Evolutionary conservation across 1,140 invertebrate species (phyloP).

Genomic region (Drosophila navojoa): DNA sequence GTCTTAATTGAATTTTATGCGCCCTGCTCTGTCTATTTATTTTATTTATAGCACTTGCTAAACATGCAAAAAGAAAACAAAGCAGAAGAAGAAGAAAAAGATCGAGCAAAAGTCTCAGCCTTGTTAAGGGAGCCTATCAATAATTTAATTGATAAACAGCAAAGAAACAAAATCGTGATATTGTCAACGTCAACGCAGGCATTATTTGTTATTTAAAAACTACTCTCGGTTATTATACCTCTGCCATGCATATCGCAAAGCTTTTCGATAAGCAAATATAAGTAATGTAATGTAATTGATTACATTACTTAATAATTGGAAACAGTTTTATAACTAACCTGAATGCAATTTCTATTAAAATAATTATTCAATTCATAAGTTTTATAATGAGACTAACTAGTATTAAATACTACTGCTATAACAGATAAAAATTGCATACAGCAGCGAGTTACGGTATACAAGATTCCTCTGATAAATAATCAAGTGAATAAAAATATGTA

Average conservation of each 20-base stretch:
- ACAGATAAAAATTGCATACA: too few relatives aligned
- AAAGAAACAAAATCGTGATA: constrained; percentile 19
- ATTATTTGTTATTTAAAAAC: not conserved
- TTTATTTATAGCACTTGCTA: constrained; percentile 45
- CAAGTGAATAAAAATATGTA: too few relatives aligned
- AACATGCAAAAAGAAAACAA: constrained; percentile 22
- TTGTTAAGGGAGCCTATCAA: constrained; percentile 26
- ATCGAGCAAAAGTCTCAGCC: not conserved
- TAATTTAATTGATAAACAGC: constrained; percentile 54
- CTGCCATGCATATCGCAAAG: too few relatives aligned
- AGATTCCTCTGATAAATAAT: too few relatives aligned
- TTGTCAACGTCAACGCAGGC: constrained; percentile 3
- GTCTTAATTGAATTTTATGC: constrained; percentile 51
- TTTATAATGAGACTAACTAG: too few relatives aligned
- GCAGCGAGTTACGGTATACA: too few relatives aligned
- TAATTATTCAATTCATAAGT: too few relatives aligned
- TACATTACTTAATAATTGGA: too few relatives aligned
- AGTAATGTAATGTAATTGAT: not conserved
- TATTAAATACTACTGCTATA: too few relatives aligned
- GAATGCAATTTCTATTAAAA: too few relatives aligned
- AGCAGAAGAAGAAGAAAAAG: not conserved
- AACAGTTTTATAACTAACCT: too few relatives aligned
- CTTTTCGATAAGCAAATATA: not conserved
- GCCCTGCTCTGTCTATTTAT: constrained; percentile 8
- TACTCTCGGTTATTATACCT: not conserved